These are phyloP conservation scores for Mycalesis mineus DNA, from an alignment of 2,888 invertebrate species.

Conservation along the genomic window DNA sequence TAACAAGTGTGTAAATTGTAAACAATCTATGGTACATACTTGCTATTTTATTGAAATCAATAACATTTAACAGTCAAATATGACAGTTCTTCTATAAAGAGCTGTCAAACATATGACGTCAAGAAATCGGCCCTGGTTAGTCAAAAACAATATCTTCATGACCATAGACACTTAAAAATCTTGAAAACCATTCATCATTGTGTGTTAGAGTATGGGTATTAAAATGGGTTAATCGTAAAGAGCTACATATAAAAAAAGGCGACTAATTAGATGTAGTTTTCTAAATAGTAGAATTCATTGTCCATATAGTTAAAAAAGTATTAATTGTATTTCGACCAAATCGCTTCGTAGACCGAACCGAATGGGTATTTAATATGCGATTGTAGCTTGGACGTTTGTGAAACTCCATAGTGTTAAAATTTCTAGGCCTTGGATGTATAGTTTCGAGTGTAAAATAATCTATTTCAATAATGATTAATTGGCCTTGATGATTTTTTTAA, in stretches of 20 bases:
- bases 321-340: constrained; percentile 45
- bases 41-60: no score
- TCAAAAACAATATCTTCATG: background rate
- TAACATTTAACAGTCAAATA: no score
- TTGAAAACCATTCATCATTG: constrained; percentile 3
- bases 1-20: no score
- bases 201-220: constrained; percentile 8
- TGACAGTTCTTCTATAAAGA: no score
- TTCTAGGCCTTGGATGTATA: background rate
- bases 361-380: constrained; percentile 25
- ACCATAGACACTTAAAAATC: background rate
- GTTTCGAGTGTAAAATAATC: background rate
- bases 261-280: constrained; percentile 50
- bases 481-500: no score
- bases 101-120: no score
- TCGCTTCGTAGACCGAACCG: constrained; percentile 43
- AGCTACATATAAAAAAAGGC: constrained; percentile 40
- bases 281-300: constrained; percentile 34
- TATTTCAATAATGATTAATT: no score
- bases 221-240: constrained; percentile 42
- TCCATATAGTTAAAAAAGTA: constrained; percentile 36
- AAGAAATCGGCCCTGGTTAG: background rate
- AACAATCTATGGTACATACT: no score
- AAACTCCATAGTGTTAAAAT: background rate
- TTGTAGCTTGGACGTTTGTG: constrained; percentile 17